phyloP scores from a whole-genome alignment of 2,888 invertebrate genomes.

The Cistogaster globosa region DNA sequence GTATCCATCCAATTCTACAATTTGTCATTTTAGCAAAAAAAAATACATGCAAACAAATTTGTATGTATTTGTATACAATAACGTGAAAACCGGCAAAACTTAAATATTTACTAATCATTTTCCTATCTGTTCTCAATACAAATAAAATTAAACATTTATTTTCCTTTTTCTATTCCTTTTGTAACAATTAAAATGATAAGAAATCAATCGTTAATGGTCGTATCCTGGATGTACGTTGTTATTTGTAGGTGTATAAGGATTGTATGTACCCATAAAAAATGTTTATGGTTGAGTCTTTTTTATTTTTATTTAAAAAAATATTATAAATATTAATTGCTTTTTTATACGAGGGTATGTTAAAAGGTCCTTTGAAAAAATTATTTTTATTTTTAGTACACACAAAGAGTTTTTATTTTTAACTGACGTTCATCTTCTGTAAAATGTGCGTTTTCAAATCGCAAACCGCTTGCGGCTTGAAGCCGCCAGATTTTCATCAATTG shows the following conservation, averaged over 20 bases:
- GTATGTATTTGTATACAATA: conserved; percentile 1
- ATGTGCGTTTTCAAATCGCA: too few relatives aligned
- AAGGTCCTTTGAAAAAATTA: too few relatives aligned
- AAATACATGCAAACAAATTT: not conserved
- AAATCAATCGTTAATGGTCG: conserved; percentile 16
- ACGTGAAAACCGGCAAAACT: conserved; percentile 39
- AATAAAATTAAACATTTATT: not conserved
- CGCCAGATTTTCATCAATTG: too few relatives aligned
- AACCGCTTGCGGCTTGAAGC: too few relatives aligned
- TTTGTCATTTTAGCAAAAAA: conserved; percentile 11
- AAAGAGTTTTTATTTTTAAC: too few relatives aligned
- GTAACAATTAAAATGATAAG: not conserved
- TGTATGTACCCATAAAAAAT: conserved; percentile 19
- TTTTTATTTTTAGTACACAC: too few relatives aligned
- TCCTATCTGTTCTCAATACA: not conserved
- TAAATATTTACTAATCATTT: conserved; percentile 10
- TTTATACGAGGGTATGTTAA: not conserved
- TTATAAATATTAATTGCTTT: too few relatives aligned
- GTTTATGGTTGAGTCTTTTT: not conserved
- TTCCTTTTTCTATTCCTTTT: not conserved
- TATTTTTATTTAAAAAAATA: too few relatives aligned
- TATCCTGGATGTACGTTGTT: conserved; percentile 1
- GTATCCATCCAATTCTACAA: conserved; percentile 22
- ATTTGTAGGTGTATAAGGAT: conserved; percentile 1
- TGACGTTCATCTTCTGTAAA: too few relatives aligned